A percentile compares a stretch with the other conserved stretches of the same genome.
These are phyloP conservation scores for Channa maculata DNA, from an alignment of 2,113 vertebrate species.

Conservation along the genomic window DNA sequence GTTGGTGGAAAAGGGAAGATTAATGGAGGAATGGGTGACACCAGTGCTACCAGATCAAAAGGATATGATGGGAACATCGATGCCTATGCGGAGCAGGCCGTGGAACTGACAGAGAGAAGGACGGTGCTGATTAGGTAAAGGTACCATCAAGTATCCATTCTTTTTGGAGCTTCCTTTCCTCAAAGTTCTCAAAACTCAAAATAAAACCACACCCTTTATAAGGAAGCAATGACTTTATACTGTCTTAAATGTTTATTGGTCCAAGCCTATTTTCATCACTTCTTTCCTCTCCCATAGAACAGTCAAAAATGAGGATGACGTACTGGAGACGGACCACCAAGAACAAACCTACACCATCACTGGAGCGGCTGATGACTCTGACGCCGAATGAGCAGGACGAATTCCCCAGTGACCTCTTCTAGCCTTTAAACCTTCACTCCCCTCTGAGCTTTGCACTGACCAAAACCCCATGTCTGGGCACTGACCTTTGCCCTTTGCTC, in stretches of 20 bases:
- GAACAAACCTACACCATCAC: conserved; percentile 81
- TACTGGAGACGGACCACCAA: conserved; percentile 77
- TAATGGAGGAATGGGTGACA: conserved; percentile 16
- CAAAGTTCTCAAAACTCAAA: neutral
- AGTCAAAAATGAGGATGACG: conserved; percentile 77
- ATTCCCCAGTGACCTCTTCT: conserved; percentile 63
- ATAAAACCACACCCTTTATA: neutral
- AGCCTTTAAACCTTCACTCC: conserved; percentile 58
- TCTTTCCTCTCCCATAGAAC: conserved; percentile 57
- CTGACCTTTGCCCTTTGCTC: conserved; percentile 71
- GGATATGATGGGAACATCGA: conserved; percentile 53
- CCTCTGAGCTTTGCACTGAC: conserved; percentile 68
- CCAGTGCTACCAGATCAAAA: conserved; percentile 40
- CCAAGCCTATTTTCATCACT: neutral
- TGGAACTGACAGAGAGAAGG: conserved; percentile 83
- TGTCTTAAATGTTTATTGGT: neutral
- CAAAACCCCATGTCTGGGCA: conserved; percentile 69
- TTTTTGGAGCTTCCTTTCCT: conserved; percentile 15
- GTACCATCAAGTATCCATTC: conserved; percentile 52
- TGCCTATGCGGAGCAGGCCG: conserved; percentile 74
- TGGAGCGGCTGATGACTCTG: conserved; percentile 82
- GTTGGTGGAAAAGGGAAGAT: conserved; percentile 15
- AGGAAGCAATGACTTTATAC: neutral
- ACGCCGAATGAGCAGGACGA: conserved; percentile 69
- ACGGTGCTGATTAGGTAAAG: conserved; percentile 85